These are phyloP conservation scores for Saccopteryx bilineata DNA, from an alignment of 2,113 vertebrate species.

Conservation along the genomic window DNA sequence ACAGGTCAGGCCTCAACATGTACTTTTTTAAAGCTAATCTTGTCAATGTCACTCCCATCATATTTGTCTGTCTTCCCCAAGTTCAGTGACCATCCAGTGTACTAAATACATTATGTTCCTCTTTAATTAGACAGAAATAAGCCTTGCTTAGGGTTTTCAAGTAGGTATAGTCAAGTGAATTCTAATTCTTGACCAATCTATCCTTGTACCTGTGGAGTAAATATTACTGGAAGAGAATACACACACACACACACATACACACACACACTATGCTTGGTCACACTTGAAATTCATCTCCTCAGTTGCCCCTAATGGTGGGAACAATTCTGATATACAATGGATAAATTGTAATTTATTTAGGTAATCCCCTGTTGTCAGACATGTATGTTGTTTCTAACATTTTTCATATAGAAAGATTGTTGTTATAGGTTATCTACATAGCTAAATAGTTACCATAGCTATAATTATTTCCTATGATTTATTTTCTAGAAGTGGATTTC, in stretches of 20 bases:
- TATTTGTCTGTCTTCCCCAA: background rate
- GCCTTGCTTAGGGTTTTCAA: background rate
- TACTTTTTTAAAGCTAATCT: background rate
- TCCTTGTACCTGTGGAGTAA: background rate
- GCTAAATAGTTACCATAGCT: background rate
- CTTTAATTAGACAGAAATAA: background rate
- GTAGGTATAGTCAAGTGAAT: background rate
- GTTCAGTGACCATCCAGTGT: background rate
- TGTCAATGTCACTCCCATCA: too few species aligned
- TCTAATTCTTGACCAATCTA: background rate
- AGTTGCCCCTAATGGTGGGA: background rate
- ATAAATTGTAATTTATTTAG: constrained; percentile 46
- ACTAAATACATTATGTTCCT: background rate
- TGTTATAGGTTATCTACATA: background rate
- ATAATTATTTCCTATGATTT: constrained; percentile 11
- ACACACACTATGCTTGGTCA: background rate
- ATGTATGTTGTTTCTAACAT: background rate
- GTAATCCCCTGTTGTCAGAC: background rate
- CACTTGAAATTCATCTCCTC: background rate
- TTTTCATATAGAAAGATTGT: background rate
- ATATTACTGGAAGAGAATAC: background rate
- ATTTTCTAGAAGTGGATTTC: background rate
- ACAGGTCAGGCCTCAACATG: background rate
- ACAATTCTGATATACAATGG: background rate
- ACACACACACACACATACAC: background rate